Evolutionary conservation across 2,888 invertebrate genomes (phyloP), one percentile per base, ranked within the genome.

Genomic region (Flexamia atlantica): DNA sequence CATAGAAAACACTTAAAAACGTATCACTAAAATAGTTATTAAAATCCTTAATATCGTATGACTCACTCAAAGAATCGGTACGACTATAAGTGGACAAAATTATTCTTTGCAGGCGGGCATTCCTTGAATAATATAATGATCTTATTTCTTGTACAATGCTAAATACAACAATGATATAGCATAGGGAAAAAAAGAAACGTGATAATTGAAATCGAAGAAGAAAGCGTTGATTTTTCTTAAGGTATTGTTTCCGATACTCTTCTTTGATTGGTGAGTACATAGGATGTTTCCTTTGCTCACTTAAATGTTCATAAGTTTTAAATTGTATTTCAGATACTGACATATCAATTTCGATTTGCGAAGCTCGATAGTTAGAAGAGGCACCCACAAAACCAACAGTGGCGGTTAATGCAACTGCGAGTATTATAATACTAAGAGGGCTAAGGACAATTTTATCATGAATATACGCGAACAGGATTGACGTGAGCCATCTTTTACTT

Each of bases 401-500:
- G 53, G 53, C 53, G 23, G 53, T 53, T 23, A 53, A 9, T 1
- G 20, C 53, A 4, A 14, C 7, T 2, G 53, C 53, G 7, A 53
- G 23, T 23, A 53, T 5, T 53, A 64, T 3, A 4, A 64, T 28
- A 17, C 14, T 64, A 4, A 64, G 14, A 28, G 64, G 64, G 30
- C 20, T 64, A 30, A 64, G 1, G 28, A 64, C 14, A 14, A 64
- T 1, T 14, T 64, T 5, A 14, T 64, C 64, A 30, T 64, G 30
- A 12, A 64, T 14, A 64, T 28, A 28, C 30, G 64, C 28, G 28
- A 64, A 12, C 5, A 64, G 10, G 14, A 64, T 12, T 14, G 64
- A 64, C 12, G 64, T 64, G 17, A 64, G 17, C 64, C 64, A 64
- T 64, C 14, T 64, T 30, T 64, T 64, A 30, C 64, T 64, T 25